Conservation (phyloP, 30 jellyfish, hydroid and myxozoan species). For the Haliclystus octoradiatus region DNA sequence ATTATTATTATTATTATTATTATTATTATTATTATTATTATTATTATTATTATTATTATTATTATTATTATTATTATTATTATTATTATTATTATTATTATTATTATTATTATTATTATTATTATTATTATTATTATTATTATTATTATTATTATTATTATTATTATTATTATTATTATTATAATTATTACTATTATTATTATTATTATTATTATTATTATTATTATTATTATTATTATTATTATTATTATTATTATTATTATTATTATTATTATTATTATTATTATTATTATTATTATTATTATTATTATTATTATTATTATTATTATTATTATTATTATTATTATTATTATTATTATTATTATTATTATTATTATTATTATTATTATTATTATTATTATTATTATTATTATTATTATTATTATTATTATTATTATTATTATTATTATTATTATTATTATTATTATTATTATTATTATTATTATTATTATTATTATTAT, state of each 20-base stretch:
- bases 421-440: no score
- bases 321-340: background rate
- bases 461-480: no score
- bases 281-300: background rate
- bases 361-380: background rate
- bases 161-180: background rate
- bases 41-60: background rate
- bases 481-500: no score
- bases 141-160: background rate
- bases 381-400: background rate
- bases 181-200: background rate
- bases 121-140: background rate
- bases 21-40: background rate
- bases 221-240: background rate
- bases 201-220: background rate
- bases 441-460: no score
- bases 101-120: background rate
- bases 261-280: background rate
- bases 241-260: background rate
- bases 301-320: background rate
- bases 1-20: background rate
- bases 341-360: background rate
- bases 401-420: no score
- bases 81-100: background rate
- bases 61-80: background rate